These are phyloP conservation scores for Antennarius striatus DNA, from an alignment of 2,113 vertebrate species.

Conservation along the genomic window DNA sequence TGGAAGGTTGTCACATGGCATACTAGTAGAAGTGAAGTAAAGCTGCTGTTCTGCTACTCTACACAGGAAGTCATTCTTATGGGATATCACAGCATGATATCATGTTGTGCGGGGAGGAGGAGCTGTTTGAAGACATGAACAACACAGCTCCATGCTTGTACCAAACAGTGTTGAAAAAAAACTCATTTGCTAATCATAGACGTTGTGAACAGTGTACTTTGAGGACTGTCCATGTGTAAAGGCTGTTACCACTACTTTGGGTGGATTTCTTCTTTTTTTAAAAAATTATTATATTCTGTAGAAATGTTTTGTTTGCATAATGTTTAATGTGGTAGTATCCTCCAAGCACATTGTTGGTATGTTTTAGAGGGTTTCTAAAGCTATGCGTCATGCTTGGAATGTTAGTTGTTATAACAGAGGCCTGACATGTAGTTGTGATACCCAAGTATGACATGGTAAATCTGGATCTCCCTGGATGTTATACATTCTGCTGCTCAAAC, in stretches of 20 bases:
- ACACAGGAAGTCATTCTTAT: not conserved
- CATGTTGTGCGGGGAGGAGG: not conserved
- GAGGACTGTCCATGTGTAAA: no score
- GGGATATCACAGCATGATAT: no score
- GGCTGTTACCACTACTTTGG: not conserved
- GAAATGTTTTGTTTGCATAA: not conserved
- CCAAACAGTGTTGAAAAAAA: not conserved
- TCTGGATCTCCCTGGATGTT: conserved; percentile 1
- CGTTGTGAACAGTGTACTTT: no score
- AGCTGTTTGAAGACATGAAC: not conserved
- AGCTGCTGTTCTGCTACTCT: not conserved
- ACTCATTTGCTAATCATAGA: no score
- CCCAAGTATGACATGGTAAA: not conserved
- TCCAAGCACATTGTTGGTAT: not conserved
- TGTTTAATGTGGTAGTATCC: not conserved
- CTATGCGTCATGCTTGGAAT: conserved; percentile 29
- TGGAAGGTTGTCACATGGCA: conserved; percentile 11
- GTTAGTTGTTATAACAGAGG: conserved; percentile 15
- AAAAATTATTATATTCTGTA: no score
- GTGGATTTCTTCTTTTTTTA: not conserved
- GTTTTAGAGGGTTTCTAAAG: conserved; percentile 15
- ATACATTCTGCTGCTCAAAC: not conserved
- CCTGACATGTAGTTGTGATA: conserved; percentile 31
- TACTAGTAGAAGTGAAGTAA: not conserved
- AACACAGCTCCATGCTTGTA: not conserved